Evolutionary conservation across 2,113 vertebrate genomes (phyloP), one percentile per base, ranked within the genome.

Genomic region (Butorides virescens): DNA sequence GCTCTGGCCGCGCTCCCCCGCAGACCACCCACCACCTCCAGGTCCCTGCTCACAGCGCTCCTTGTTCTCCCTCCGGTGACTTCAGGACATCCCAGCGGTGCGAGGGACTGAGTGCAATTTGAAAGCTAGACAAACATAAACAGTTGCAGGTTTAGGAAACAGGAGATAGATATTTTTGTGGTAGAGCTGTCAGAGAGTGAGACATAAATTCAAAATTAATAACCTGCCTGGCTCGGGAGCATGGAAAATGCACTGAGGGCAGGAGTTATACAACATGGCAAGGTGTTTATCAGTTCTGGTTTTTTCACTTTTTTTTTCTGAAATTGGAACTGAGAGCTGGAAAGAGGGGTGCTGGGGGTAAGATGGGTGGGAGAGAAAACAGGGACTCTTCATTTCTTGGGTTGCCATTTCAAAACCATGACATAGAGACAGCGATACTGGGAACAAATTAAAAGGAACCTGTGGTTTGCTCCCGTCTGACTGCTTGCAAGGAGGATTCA

Each of bases 1-100:
- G 62, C 77, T 44, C n/a, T 0, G 5, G 37, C 36, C 13, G 1
- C 4, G 5, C 44, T 63, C 13, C 59, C 55, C 66, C 6, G 1
- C 34, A 56, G 93, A 93, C 87, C 94, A 93, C 94, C 89, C 91
- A 95, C 25, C 63, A 30, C 32, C 63, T 59, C 50, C 76, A 29
- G 18, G 66, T 67, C 50, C 53, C 55, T 2, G 22, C 66, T 72
- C 63, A 53, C 55, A 91, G 74, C 30, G 13, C 55, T 42, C 0
- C 53, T 90, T 44, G 46, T n/a, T 91, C 91, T 81, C 74, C 56
- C 3, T n/a, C 56, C 5, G 2, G 37, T 44, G 68, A 50, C 86
- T 85, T 53, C 0, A 12, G 82, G 76, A 94, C 46, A 42, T 16
- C 50, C 49, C 7, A 9, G 74, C 0, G 0, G 2, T 2, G 76